Evolutionary conservation across 2,888 invertebrate genomes (phyloP).

Genomic region (Lissocephala sabroskyi): DNA sequence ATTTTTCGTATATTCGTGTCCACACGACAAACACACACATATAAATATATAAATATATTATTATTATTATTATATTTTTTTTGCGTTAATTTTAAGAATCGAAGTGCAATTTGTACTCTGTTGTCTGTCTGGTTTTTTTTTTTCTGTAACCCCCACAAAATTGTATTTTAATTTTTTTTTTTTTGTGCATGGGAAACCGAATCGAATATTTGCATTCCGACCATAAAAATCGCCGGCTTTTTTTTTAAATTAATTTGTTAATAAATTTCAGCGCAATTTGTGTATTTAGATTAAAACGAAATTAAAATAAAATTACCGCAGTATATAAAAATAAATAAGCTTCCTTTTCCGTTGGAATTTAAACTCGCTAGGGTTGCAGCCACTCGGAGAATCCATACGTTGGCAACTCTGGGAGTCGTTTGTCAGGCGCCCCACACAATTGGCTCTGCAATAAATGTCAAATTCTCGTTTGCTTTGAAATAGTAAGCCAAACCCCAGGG

Average conservation of each 20-base stretch:
- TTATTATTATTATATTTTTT: conserved; percentile 7
- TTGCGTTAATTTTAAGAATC: conserved; percentile 30
- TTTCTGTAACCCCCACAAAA: background rate
- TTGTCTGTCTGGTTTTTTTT: background rate
- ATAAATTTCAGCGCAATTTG: conserved; percentile 36
- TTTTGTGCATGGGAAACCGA: background rate
- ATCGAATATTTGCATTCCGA: background rate
- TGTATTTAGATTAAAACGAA: conserved; percentile 42
- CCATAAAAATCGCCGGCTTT: conserved; percentile 13
- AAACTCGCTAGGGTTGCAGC: too few relatives aligned
- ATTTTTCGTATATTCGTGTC: conserved; percentile 1
- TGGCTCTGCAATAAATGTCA: too few relatives aligned
- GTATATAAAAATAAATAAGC: conserved; percentile 17
- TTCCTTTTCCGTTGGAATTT: too few relatives aligned
- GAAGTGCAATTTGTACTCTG: conserved; percentile 41
- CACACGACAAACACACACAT: background rate
- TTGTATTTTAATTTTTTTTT: background rate
- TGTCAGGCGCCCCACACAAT: too few relatives aligned
- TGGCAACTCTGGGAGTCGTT: too few relatives aligned
- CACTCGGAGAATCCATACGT: too few relatives aligned
- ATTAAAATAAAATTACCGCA: conserved; percentile 44
- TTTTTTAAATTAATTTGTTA: conserved; percentile 44
- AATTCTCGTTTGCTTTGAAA: too few relatives aligned
- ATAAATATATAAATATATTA: conserved; percentile 3
- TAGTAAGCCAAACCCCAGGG: too few relatives aligned